phyloP scores from a whole-genome alignment of 1,140 invertebrate species.

The Berghia stephanieae region DNA sequence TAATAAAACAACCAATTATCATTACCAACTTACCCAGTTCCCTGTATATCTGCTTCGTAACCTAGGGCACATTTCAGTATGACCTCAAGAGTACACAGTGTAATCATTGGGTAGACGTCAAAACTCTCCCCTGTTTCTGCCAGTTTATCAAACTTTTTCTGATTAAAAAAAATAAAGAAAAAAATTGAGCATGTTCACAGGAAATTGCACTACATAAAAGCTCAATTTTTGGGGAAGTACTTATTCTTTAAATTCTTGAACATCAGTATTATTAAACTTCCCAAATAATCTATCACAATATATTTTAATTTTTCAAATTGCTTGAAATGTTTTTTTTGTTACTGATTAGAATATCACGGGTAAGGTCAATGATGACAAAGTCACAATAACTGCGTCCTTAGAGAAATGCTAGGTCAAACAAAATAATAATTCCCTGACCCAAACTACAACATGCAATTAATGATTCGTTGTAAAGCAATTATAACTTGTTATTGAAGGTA shows the following conservation, averaged over 20 bases:
- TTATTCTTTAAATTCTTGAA: neutral
- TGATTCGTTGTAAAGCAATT: too few relatives aligned
- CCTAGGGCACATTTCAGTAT: conserved; percentile 57
- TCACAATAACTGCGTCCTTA: too few relatives aligned
- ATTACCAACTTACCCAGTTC: conserved; percentile 41
- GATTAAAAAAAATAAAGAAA: neutral
- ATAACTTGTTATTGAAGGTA: too few relatives aligned
- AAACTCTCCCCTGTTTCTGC: conserved; percentile 36
- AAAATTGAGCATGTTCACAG: neutral
- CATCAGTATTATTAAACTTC: neutral
- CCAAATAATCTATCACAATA: neutral
- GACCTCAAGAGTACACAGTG: conserved; percentile 55
- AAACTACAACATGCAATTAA: too few relatives aligned
- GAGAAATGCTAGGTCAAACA: too few relatives aligned
- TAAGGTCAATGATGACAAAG: too few relatives aligned
- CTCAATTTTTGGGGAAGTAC: too few relatives aligned
- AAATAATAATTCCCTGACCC: too few relatives aligned
- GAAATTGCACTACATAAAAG: neutral
- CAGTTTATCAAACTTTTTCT: conserved; percentile 40
- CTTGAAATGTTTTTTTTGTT: neutral
- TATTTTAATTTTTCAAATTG: neutral
- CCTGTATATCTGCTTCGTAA: conserved; percentile 48
- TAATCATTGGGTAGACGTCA: conserved; percentile 45
- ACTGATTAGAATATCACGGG: too few relatives aligned
- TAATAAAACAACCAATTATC: neutral